Conservation (phyloP, 2,113 vertebrate genomes). For the Psilopogon haemacephalus region DNA sequence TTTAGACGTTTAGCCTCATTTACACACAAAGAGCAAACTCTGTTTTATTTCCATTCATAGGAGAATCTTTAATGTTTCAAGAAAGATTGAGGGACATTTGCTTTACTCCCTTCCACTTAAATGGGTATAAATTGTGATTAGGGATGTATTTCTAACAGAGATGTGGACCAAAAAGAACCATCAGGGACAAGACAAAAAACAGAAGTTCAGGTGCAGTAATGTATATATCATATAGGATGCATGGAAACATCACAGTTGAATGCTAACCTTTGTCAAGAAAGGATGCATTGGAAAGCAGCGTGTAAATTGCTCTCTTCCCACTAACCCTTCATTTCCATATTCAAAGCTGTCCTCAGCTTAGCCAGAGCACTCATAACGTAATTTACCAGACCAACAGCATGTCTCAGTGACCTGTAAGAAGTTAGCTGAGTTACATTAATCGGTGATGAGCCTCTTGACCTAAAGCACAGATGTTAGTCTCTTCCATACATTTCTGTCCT, state of each 20-base stretch:
- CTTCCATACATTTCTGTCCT: slow-evolving; percentile 60
- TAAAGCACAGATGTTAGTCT: slow-evolving; percentile 67
- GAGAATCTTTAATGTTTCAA: not conserved
- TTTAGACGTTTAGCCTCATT: slow-evolving; percentile 24
- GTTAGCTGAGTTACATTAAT: slow-evolving; percentile 49
- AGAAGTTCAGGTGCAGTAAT: not conserved
- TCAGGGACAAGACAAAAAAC: not conserved
- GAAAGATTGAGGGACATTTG: not conserved
- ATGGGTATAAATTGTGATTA: not conserved
- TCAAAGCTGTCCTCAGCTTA: not conserved
- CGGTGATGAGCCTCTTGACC: slow-evolving; percentile 61
- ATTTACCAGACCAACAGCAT: not conserved
- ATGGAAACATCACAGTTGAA: not conserved
- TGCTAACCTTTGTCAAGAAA: not conserved
- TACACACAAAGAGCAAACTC: not conserved
- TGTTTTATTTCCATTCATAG: not conserved
- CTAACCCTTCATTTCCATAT: not conserved
- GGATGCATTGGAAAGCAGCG: not conserved
- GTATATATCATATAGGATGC: not conserved
- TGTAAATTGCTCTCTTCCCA: not conserved
- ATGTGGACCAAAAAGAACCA: not conserved
- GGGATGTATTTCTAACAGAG: not conserved
- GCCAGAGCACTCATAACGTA: not conserved
- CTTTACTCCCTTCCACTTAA: not conserved
- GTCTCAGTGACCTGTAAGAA: slow-evolving; percentile 43